phyloP scores from a whole-genome alignment of 2,888 invertebrate genomes.

The Eupithecia tripunctaria region DNA sequence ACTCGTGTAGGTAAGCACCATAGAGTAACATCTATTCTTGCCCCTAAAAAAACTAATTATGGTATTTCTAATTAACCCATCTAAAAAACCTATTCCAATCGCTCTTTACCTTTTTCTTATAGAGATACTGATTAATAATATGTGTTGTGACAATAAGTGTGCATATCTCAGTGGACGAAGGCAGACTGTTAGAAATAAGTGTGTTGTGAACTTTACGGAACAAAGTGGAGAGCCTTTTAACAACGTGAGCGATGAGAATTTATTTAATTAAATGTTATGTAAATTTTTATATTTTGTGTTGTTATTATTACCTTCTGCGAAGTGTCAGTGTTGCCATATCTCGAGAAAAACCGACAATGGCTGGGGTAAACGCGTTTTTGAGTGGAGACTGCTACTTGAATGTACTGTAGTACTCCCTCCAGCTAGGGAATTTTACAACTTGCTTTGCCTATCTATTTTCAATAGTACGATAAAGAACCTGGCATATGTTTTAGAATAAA shows the following conservation, averaged over 20 bases:
- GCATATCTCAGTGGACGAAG: slow-evolving; percentile 58
- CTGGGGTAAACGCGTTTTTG: no score
- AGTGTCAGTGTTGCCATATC: no score
- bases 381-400: no score
- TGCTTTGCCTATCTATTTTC: no score
- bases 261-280: slow-evolving; percentile 79
- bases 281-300: slow-evolving; percentile 58
- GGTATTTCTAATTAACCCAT: neutral
- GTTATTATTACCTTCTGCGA: neutral
- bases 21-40: no score
- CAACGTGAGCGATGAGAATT: slow-evolving; percentile 76
- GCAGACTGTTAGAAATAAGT: slow-evolving; percentile 63
- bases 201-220: slow-evolving; percentile 81
- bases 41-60: neutral
- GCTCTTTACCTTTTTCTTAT: neutral
- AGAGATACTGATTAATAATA: slow-evolving; percentile 5
- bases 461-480: no score
- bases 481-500: no score
- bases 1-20: no score
- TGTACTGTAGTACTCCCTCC: no score
- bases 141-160: slow-evolving; percentile 46
- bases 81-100: neutral
- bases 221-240: slow-evolving; percentile 79
- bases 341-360: no score
- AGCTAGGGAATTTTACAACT: no score